Base-by-base conservation (phyloP, 2,888 invertebrate genomes). In the Hyposoter dolosus region DNA sequence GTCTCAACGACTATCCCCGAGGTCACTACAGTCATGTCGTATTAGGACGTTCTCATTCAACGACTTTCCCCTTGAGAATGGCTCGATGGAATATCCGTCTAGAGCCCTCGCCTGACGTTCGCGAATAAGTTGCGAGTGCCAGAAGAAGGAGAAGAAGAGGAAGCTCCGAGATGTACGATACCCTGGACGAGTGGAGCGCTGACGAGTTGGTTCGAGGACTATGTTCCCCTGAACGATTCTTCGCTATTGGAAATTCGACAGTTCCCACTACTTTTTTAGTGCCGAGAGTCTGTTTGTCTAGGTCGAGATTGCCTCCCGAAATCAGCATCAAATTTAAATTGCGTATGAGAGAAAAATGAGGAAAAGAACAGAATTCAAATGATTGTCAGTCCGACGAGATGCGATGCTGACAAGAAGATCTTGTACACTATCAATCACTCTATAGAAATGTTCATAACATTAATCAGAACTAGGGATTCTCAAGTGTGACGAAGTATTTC, bases 401-500 rank as follows among this genome's bases (percentile, higher is more conserved):
- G n/a, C 1, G 28, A 60, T 15, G 12, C 5, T n/a, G 43, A 66
- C n/a, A 68, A 19, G 47, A 50, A 19, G 15, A 60, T 76, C 32
- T 66, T 45, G 35, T 40, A n/a, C 10, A 63, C 68, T 32, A 50
- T 60, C 47, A 69, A 28, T 56, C 63, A 63, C 50, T 69, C 45
- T 28, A 9, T n/a, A 15, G 4, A 63, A 28, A 65, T 32, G 32
- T 69, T 45, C n/a, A 74, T 43, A 32, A 35, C 43, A 40, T 60
- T 40, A 65, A 47, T 28, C 15, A 17, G 2, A 45, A 68, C n/a
- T 68, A 23, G 65, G 35, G n/a, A 72, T 56, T 81, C 50, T 68
- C 12, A 53, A 68, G 69, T 32, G 72, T 78, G 83, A 72, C 60
- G 80, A 82, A 81, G 80, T 84, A 85, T 71, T 88, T 86, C 84